Base-by-base conservation (phyloP, 1,140 invertebrate species). In the Zaprionus vittiger region DNA sequence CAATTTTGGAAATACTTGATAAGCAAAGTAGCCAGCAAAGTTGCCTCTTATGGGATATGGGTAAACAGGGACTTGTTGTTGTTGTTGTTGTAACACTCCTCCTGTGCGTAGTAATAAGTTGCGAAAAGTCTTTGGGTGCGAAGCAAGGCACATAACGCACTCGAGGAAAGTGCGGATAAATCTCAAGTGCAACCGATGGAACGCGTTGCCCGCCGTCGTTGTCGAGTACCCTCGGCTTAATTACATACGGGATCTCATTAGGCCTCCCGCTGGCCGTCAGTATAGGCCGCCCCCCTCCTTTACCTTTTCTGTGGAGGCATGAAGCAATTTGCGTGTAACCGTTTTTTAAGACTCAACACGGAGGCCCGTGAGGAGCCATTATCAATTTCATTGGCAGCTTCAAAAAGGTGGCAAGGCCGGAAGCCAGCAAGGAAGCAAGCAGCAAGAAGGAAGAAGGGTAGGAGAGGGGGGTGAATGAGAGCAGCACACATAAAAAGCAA, bases 331-430 rank as follows among this genome's bases (percentile, higher is more conserved):
- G 69, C 79, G 71, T 85, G 82, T 75, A 64, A 67, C 57, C 38
- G 61, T 71, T 79, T 65, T 76, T 80, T 56, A 17, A 60, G 31
- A 66, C 59, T 26, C 49, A 26, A 61, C 62, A 38, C 65, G 61
- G 56, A 56, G 69, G 66, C 47, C 79, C 81, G 65, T 56, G 41
- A 73, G 73, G 69, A 79, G 83, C 79, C 79, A 86, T 85, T 86
- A 85, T 85, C 79, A 85, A 85, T 85, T 78, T 81, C 78, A 69
- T 74, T 69, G 64, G 63, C 63, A 31, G 34, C 60, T n/a, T 2
- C 5, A 24, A 17, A 49, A 31, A 59, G 61, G 69, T 49, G 12
- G 49, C n/a, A 38, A 37, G 20, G 24, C 37, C 44, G 41, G 20
- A 56, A 47, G 11, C 9, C 31, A 34, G 15, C 31, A 55, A 24